phyloP scores from a whole-genome alignment of 2,888 invertebrate genomes.

The Conus canariensis region DNA sequence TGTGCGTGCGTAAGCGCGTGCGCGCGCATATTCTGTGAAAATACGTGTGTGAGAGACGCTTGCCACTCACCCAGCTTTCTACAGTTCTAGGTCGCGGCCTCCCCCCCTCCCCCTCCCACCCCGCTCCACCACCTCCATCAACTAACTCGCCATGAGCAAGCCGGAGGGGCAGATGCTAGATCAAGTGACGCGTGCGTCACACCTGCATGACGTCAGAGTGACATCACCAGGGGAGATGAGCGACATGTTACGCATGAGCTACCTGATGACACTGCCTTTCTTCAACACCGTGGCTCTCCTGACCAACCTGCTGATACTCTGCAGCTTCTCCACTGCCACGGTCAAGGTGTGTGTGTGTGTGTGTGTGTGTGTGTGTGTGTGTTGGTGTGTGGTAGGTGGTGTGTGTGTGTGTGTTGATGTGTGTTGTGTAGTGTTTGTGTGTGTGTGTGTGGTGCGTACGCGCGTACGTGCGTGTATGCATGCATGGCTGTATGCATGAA shows the following conservation, averaged over 20 bases:
- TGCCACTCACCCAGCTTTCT: too few species aligned
- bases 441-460: too few species aligned
- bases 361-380: not conserved
- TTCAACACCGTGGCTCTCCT: slow-evolving; percentile 19
- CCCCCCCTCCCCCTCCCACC: too few species aligned
- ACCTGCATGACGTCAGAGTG: not conserved
- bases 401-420: too few species aligned
- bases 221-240: not conserved
- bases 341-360: not conserved
- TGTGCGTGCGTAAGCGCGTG: too few species aligned
- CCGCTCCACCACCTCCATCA: not conserved
- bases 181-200: not conserved
- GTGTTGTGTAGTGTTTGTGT: too few species aligned
- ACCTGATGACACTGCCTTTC: slow-evolving; percentile 25
- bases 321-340: not conserved
- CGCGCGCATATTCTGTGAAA: too few species aligned
- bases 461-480: too few species aligned
- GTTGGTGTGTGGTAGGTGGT: not conserved
- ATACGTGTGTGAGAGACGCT: too few species aligned
- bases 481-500: too few species aligned
- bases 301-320: slow-evolving; percentile 12
- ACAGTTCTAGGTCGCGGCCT: too few species aligned
- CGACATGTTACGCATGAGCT: slow-evolving; percentile 19
- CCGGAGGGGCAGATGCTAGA: not conserved
- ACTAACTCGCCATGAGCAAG: too few species aligned